A percentile compares a stretch with the other conserved stretches of the same genome.
These are phyloP conservation scores for Dynastes grantii DNA, from an alignment of 2,888 invertebrate genomes.

Conservation along the genomic window DNA sequence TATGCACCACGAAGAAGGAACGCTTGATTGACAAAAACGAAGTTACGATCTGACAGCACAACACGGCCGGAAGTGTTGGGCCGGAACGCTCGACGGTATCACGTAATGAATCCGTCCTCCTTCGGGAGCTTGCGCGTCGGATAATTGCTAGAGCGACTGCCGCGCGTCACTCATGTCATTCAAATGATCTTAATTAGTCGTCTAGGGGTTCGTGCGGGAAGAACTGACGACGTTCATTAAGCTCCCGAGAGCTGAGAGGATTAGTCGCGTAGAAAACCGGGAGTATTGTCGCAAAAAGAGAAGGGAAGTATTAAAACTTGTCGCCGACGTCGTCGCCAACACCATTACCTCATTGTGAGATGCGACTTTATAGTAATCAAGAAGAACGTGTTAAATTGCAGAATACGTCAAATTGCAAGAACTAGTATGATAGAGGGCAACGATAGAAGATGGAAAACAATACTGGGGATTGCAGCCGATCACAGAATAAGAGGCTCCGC, in stretches of 20 bases:
- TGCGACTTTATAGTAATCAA: neutral
- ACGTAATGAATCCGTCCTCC: conserved; percentile 22
- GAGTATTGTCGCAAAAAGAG: conserved; percentile 32
- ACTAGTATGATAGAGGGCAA: no score
- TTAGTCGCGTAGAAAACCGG: conserved; percentile 60
- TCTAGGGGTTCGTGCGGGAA: conserved; percentile 56
- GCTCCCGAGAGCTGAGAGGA: conserved; percentile 56
- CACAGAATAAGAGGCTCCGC: no score
- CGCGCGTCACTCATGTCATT: conserved; percentile 62
- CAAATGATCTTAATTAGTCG: conserved; percentile 66
- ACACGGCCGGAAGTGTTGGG: conserved; percentile 11
- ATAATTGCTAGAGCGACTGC: conserved; percentile 32
- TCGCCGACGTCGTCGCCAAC: conserved; percentile 45
- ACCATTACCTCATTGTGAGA: neutral
- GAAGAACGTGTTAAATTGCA: neutral
- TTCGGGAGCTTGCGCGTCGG: neutral
- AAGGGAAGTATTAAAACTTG: conserved; percentile 10
- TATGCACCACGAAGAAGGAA: neutral
- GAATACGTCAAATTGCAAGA: no score
- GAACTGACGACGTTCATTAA: conserved; percentile 59
- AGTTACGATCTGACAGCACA: conserved; percentile 8
- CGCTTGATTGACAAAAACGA: conserved; percentile 8
- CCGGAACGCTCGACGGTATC: neutral
- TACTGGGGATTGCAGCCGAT: no score
- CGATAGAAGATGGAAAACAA: no score